Percentiles rank a stretch among this genome's conserved stretches.
phyloP scores from a whole-genome alignment of 2,113 vertebrate genomes.

The Lampris megalopsis region DNA sequence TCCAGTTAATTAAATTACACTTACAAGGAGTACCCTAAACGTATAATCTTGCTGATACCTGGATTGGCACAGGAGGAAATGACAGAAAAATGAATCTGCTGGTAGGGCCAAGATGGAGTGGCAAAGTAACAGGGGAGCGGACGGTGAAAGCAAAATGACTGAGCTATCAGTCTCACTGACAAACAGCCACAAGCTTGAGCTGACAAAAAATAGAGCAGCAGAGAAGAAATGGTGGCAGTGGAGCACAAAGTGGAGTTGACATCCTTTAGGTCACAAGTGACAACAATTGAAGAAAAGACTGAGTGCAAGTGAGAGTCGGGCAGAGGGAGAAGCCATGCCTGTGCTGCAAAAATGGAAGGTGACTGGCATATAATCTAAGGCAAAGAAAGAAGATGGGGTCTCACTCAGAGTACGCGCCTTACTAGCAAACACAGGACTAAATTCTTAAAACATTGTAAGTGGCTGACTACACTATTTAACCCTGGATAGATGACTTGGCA shows the following conservation, averaged over 20 bases:
- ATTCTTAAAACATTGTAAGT: slow-evolving; percentile 39
- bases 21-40: slow-evolving; percentile 24
- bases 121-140: slow-evolving; percentile 68
- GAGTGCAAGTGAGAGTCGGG: slow-evolving; percentile 70
- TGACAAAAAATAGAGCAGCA: slow-evolving; percentile 70
- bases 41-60: not conserved
- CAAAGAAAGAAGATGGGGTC: slow-evolving; percentile 55
- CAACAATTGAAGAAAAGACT: slow-evolving; percentile 74
- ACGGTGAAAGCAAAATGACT: slow-evolving; percentile 71
- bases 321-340: slow-evolving; percentile 60
- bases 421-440: slow-evolving; percentile 49
- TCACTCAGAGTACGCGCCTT: slow-evolving; percentile 45
- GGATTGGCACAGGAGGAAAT: slow-evolving; percentile 24
- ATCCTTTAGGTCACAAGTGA: slow-evolving; percentile 75
- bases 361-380: slow-evolving; percentile 64
- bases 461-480: slow-evolving; percentile 42
- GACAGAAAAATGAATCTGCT: slow-evolving; percentile 72
- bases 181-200: slow-evolving; percentile 78
- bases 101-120: slow-evolving; percentile 63
- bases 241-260: slow-evolving; percentile 79
- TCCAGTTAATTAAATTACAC: slow-evolving; percentile 38
- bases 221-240: slow-evolving; percentile 67
- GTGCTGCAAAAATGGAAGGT: slow-evolving; percentile 66
- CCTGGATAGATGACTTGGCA: slow-evolving; percentile 26
- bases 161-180: slow-evolving; percentile 72